Conservation (phyloP, 92 coral and sea anemone species). For the Actinostola sp. region DNA sequence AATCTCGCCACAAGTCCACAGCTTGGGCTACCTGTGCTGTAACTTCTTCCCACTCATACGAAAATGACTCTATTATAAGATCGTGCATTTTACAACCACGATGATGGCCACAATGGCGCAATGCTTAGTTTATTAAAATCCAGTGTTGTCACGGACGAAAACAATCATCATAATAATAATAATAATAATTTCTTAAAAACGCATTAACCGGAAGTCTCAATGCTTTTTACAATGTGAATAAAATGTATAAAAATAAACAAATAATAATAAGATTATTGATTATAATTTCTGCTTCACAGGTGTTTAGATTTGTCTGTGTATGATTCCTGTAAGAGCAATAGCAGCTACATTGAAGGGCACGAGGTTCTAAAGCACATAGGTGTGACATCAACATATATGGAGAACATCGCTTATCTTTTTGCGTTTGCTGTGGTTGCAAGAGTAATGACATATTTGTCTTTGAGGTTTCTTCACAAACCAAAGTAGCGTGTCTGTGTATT, state of each 20-base stretch:
- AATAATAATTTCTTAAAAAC: too few relatives aligned
- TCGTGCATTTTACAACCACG: too few relatives aligned
- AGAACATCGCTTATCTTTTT: constrained; percentile 63
- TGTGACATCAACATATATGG: constrained; percentile 62
- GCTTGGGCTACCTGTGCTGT: too few relatives aligned
- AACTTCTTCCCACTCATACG: too few relatives aligned
- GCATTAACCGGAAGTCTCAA: too few relatives aligned
- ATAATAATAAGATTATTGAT: background rate
- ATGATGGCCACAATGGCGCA: too few relatives aligned
- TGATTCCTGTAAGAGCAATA: constrained; percentile 65
- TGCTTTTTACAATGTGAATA: too few relatives aligned
- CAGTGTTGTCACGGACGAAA: background rate
- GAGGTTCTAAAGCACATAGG: constrained; percentile 65
- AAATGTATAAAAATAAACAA: too few relatives aligned
- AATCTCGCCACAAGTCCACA: too few relatives aligned
- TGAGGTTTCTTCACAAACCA: constrained; percentile 78
- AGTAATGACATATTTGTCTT: constrained; percentile 61
- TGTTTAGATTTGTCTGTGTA: constrained; percentile 50
- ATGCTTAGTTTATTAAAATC: too few relatives aligned
- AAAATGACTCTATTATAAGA: too few relatives aligned
- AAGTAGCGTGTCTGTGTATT: too few relatives aligned
- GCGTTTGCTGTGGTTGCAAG: constrained; percentile 58
- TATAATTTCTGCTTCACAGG: background rate
- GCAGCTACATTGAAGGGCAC: constrained; percentile 66
- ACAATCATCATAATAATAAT: background rate